A percentile compares a stretch with the other conserved stretches of the same genome.
Evolutionary conservation across 2,113 vertebrate species (phyloP).

Genomic region (Girardinichthys multiradiatus): DNA sequence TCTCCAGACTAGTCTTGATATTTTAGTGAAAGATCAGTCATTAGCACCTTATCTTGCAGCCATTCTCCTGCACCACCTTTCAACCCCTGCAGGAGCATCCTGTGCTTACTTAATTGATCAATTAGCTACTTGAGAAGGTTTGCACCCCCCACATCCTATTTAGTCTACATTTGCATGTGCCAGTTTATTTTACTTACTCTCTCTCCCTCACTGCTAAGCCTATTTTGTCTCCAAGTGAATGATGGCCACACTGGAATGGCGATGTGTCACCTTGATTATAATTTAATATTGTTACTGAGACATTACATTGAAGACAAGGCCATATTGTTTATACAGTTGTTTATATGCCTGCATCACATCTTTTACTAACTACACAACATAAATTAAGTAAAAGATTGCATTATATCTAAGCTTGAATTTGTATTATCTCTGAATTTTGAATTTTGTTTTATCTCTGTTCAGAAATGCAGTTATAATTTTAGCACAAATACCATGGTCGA

Average conservation of each 20-base stretch:
- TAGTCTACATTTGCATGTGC: constrained; percentile 75
- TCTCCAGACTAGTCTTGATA: constrained; percentile 44
- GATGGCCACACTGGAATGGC: constrained; percentile 55
- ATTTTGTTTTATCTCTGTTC: background rate
- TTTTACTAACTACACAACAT: background rate
- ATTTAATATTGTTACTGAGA: constrained; percentile 19
- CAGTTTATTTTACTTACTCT: constrained; percentile 72
- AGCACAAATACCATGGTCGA: constrained; percentile 22
- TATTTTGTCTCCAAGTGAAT: constrained; percentile 55
- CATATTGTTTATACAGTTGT: background rate
- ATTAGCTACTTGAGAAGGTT: constrained; percentile 71
- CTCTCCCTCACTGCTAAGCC: constrained; percentile 57
- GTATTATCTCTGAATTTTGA: no score
- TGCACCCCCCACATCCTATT: constrained; percentile 51
- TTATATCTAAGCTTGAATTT: background rate
- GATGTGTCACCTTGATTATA: constrained; percentile 41
- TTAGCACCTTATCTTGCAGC: constrained; percentile 62
- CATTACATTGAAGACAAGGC: constrained; percentile 2
- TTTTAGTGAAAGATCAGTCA: constrained; percentile 61
- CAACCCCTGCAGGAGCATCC: constrained; percentile 44
- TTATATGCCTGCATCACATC: background rate
- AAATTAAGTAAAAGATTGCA: background rate
- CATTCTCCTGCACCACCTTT: constrained; percentile 27
- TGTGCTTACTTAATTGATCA: constrained; percentile 78
- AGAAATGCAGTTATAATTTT: constrained; percentile 6